These are phyloP conservation scores for Chiroxiphia lanceolata DNA, from an alignment of 2,797 vertebrate species.

Conservation along the genomic window DNA sequence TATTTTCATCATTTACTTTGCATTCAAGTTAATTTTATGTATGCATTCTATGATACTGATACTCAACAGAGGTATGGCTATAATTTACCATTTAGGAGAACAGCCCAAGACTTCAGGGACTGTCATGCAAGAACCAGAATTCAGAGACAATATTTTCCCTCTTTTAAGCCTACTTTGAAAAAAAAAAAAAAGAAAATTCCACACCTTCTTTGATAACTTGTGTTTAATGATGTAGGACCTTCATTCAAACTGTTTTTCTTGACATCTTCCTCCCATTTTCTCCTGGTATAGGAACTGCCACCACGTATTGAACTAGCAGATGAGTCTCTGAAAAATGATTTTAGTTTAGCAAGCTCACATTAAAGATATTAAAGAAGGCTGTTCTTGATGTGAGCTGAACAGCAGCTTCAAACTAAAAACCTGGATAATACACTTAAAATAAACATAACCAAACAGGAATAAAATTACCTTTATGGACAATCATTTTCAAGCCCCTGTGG, in stretches of 20 bases:
- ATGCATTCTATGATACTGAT: not conserved
- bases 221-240: slow-evolving; percentile 80
- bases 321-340: slow-evolving; percentile 82
- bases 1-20: not conserved
- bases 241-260: slow-evolving; percentile 93
- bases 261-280: slow-evolving; percentile 96
- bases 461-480: not conserved
- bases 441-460: not conserved
- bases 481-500: not conserved
- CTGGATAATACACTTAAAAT: not conserved
- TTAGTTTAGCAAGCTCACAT: not conserved
- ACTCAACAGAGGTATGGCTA: not conserved
- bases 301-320: slow-evolving; percentile 89
- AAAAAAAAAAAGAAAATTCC: not conserved
- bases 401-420: not conserved
- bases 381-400: not conserved
- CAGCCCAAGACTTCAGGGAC: not conserved
- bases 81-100: not conserved
- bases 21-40: not conserved
- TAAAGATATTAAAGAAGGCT: not conserved
- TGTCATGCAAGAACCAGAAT: not conserved
- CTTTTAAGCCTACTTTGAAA: not conserved
- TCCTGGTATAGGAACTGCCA: slow-evolving; percentile 93
- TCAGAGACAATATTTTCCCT: not conserved
- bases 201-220: slow-evolving; percentile 97